Conservation (phyloP, 30 jellyfish, hydroid and myxozoan genomes). For the Cassiopea xamachana region DNA sequence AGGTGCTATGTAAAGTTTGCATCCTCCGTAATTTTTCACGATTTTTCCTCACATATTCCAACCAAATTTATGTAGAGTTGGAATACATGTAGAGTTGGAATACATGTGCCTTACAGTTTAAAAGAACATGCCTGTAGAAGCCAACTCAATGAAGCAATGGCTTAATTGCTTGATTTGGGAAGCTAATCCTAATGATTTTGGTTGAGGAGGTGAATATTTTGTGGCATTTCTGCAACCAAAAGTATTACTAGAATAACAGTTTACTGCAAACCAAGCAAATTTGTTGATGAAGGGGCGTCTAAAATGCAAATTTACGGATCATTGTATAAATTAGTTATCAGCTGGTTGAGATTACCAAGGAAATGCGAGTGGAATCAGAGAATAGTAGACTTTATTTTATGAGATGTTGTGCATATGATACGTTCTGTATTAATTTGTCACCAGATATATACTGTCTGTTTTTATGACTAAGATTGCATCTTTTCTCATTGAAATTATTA, state of each 20-base stretch:
- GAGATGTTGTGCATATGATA: background rate
- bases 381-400: background rate
- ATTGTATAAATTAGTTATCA: constrained; percentile 1
- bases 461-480: too few relatives aligned
- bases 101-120: background rate
- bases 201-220: constrained; percentile 26
- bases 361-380: background rate
- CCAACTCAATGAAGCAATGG: background rate
- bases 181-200: constrained; percentile 3
- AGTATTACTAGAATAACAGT: background rate
- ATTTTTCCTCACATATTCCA: background rate
- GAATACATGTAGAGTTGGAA: too few relatives aligned
- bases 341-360: constrained; percentile 6
- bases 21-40: background rate
- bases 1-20: background rate
- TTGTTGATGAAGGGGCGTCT: constrained; percentile 21
- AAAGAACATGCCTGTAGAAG: background rate
- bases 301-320: constrained; percentile 2
- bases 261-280: constrained; percentile 25
- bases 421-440: too few relatives aligned
- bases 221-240: constrained; percentile 31
- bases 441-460: too few relatives aligned
- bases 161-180: background rate
- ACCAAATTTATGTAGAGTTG: too few relatives aligned
- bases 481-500: too few relatives aligned